These are phyloP conservation scores for Sebastes minor DNA, from an alignment of 2,797 vertebrate species.

Conservation along the genomic window DNA sequence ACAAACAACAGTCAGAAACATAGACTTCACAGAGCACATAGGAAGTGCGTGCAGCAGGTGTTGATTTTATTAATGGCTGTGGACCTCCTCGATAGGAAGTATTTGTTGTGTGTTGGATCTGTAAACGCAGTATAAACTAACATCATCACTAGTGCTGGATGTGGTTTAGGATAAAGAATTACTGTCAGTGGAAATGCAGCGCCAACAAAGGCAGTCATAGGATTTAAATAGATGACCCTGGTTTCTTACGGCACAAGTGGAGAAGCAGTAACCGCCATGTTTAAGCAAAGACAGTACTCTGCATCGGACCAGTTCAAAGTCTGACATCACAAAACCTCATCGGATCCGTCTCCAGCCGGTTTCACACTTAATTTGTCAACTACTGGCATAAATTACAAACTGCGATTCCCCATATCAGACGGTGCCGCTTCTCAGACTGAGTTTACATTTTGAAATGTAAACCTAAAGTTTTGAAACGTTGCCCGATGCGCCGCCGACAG, in stretches of 20 bases:
- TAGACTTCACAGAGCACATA: conserved; percentile 42
- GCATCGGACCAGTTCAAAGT: neutral
- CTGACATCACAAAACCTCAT: conserved; percentile 3
- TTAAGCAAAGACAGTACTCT: neutral
- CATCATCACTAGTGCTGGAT: conserved; percentile 38
- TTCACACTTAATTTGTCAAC: conserved; percentile 45
- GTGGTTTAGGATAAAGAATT: conserved; percentile 32
- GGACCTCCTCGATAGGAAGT: conserved; percentile 13
- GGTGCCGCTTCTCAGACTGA: neutral
- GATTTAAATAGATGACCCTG: neutral
- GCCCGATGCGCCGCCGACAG: conserved; percentile 9
- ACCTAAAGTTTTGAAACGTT: conserved; percentile 27
- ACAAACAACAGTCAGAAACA: conserved; percentile 59
- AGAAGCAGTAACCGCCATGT: neutral
- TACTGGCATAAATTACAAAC: conserved; percentile 20
- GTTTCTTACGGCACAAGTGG: neutral
- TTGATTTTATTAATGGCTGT: conserved; percentile 47
- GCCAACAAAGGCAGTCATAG: neutral
- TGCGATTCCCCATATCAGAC: conserved; percentile 16
- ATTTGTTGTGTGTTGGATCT: conserved; percentile 23
- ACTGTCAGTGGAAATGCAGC: conserved; percentile 5
- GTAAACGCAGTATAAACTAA: conserved; percentile 30
- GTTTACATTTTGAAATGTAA: conserved; percentile 60
- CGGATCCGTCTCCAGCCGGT: conserved; percentile 8
- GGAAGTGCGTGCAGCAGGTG: conserved; percentile 55